Evolutionary conservation across 2,888 invertebrate species (phyloP).

Genomic region (Cantharis rustica): DNA sequence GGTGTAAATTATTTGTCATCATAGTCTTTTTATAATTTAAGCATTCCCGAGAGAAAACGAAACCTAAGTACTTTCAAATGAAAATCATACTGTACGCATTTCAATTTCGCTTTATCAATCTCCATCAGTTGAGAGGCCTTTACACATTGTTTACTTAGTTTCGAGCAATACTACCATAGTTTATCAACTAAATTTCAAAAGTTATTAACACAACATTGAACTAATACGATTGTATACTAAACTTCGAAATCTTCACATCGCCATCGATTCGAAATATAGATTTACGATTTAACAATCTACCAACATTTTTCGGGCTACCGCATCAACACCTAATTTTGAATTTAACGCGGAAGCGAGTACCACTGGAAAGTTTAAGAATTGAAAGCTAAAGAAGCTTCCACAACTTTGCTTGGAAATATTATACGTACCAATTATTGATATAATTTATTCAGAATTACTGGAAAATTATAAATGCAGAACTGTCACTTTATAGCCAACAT

Average conservation of each 20-base stretch:
- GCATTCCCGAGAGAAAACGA: background rate
- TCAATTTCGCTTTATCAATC: conserved; percentile 41
- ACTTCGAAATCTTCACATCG: background rate
- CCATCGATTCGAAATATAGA: background rate
- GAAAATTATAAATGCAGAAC: conserved; percentile 37
- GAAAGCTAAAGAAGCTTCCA: background rate
- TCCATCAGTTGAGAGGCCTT: conserved; percentile 30
- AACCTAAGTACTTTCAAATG: background rate
- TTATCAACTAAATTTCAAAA: conserved; percentile 54
- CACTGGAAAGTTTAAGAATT: background rate
- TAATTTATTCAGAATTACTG: conserved; percentile 37
- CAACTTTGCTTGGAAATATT: conserved; percentile 16
- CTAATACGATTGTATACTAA: conserved; percentile 40
- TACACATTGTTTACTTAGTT: background rate
- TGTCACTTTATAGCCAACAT: conserved; percentile 36
- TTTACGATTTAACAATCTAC: background rate
- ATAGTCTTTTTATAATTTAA: background rate
- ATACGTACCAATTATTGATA: conserved; percentile 33
- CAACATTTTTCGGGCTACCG: background rate
- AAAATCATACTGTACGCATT: conserved; percentile 25
- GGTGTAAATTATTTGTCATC: background rate
- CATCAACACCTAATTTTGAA: background rate
- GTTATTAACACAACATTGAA: conserved; percentile 55
- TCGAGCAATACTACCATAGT: conserved; percentile 41
- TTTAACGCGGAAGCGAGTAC: background rate